phyloP scores from a whole-genome alignment of 2,888 invertebrate genomes.

The Stictocephala bisonia region DNA sequence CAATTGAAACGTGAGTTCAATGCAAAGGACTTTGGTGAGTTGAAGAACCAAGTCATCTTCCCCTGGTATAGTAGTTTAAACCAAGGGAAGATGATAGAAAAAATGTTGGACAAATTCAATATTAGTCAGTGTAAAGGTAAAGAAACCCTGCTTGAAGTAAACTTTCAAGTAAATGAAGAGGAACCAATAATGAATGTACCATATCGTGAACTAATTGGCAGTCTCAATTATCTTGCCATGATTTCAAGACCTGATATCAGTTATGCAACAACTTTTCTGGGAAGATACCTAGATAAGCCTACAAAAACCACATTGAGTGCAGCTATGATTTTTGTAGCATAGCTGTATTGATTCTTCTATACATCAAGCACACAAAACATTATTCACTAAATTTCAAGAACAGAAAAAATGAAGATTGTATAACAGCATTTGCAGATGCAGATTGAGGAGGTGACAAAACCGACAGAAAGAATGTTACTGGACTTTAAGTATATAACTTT shows the following conservation, averaged over 20 bases:
- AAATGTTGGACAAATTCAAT: constrained; percentile 34
- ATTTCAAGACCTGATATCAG: constrained; percentile 47
- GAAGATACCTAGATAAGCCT: constrained; percentile 49
- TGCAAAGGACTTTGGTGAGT: neutral
- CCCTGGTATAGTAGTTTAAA: constrained; percentile 22
- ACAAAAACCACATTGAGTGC: constrained; percentile 44
- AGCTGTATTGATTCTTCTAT: constrained; percentile 34
- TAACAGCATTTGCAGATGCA: constrained; percentile 26
- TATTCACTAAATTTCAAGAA: constrained; percentile 9
- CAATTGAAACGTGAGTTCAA: neutral
- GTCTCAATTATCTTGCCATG: constrained; percentile 44
- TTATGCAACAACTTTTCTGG: constrained; percentile 43
- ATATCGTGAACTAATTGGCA: constrained; percentile 49
- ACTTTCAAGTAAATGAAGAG: constrained; percentile 8
- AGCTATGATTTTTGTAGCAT: too few relatives aligned
- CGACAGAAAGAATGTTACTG: constrained; percentile 35
- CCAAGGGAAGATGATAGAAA: constrained; percentile 36
- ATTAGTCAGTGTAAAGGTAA: constrained; percentile 37
- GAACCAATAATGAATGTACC: constrained; percentile 39
- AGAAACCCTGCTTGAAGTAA: constrained; percentile 44
- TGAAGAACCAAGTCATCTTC: constrained; percentile 17
- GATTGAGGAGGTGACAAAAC: constrained; percentile 41
- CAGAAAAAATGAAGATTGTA: neutral
- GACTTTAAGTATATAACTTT: neutral
- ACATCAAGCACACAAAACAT: neutral